phyloP scores from a whole-genome alignment of 2,888 invertebrate genomes.

The Tryphoninae sp. region DNA sequence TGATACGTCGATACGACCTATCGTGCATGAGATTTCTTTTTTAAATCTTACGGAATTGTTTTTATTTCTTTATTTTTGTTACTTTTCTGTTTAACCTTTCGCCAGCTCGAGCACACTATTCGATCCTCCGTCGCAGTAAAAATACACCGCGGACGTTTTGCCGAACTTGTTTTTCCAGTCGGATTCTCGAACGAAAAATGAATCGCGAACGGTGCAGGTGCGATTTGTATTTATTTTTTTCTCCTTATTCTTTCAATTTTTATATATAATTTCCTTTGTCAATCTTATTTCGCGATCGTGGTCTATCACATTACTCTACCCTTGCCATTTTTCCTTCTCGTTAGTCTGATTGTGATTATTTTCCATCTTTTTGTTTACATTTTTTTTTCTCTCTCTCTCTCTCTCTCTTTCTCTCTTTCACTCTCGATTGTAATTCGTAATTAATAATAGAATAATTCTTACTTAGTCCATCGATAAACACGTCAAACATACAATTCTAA shows the following conservation, averaged over 20 bases:
- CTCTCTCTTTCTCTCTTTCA: slow-evolving; percentile 15
- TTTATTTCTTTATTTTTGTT: not conserved
- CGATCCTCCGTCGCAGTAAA: not conserved
- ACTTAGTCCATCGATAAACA: slow-evolving; percentile 57
- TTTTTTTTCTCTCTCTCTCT: slow-evolving; percentile 12
- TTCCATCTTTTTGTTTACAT: slow-evolving; percentile 13
- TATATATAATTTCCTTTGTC: slow-evolving; percentile 13
- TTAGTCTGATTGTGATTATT: slow-evolving; percentile 55
- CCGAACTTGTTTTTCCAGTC: not conserved
- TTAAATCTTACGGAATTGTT: slow-evolving; percentile 18
- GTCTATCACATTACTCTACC: slow-evolving; percentile 53
- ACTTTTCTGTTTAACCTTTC: not conserved
- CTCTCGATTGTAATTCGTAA: slow-evolving; percentile 60
- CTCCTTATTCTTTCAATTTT: not conserved
- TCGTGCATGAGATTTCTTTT: slow-evolving; percentile 41
- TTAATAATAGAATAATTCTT: slow-evolving; percentile 53
- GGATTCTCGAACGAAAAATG: slow-evolving; percentile 13
- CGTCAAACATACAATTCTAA: slow-evolving; percentile 62
- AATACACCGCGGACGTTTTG: not conserved
- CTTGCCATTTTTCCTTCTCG: slow-evolving; percentile 37
- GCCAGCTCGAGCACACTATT: not conserved
- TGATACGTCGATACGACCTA: slow-evolving; percentile 63
- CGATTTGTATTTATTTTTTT: slow-evolving; percentile 11
- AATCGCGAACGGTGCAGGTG: not conserved
- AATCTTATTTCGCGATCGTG: slow-evolving; percentile 10